Percentiles rank a stretch among this genome's conserved stretches.
Evolutionary conservation across 1,140 invertebrate species (phyloP).

Genomic region (Aethina tumida): DNA sequence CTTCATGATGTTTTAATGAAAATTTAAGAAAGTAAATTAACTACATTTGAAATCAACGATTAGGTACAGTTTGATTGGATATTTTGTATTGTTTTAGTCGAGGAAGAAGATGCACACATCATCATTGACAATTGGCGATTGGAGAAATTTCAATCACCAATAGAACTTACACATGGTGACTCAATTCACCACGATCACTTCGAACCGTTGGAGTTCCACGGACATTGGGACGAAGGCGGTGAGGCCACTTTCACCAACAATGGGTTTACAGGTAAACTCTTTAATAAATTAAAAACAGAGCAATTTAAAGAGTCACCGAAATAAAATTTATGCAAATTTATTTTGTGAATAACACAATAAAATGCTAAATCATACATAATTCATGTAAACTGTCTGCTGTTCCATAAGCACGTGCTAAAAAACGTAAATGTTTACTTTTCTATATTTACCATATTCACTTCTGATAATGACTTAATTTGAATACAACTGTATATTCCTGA

Average conservation of each 20-base stretch:
- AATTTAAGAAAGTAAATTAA: not conserved
- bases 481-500: too few relatives aligned
- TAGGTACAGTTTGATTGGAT: not conserved
- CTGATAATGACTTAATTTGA: too few relatives aligned
- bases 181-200: conserved; percentile 42
- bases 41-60: not conserved
- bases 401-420: too few relatives aligned
- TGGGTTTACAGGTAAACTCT: conserved; percentile 36
- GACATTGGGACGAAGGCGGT: conserved; percentile 42
- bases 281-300: too few relatives aligned
- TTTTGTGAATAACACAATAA: too few relatives aligned
- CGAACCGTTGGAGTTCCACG: conserved; percentile 42
- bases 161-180: conserved; percentile 40
- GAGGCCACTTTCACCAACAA: conserved; percentile 35
- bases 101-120: conserved; percentile 31
- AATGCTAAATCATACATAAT: too few relatives aligned
- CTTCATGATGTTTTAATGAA: not conserved
- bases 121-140: conserved; percentile 30
- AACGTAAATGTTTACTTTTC: too few relatives aligned
- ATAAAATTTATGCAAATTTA: too few relatives aligned
- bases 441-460: too few relatives aligned
- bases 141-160: conserved; percentile 41
- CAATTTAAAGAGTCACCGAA: too few relatives aligned
- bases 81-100: conserved; percentile 5
- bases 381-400: too few relatives aligned